These are phyloP conservation scores for Acipenser ruthenus DNA, from an alignment of 2,797 vertebrate species.

Conservation along the genomic window DNA sequence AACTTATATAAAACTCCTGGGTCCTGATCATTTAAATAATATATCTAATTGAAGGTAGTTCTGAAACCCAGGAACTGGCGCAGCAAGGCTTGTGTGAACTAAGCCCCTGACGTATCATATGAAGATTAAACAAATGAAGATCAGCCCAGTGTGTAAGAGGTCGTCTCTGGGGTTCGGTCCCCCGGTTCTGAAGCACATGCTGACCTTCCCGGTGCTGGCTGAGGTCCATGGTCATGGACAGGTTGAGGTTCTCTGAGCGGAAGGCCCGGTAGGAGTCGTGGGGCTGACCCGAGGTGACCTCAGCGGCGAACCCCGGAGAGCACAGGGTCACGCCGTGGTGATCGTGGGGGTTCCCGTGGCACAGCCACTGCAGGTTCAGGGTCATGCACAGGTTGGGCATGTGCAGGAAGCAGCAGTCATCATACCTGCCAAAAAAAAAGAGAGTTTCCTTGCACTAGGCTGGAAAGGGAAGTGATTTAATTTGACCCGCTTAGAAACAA, in stretches of 20 bases:
- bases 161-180: neutral
- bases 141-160: no score
- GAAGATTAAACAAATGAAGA: no score
- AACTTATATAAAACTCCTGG: no score
- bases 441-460: no score
- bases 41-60: no score
- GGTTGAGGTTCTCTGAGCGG: constrained; percentile 93
- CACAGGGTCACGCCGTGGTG: constrained; percentile 85
- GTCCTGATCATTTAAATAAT: no score
- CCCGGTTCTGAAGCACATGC: rapidly evolving
- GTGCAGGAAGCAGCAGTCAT: constrained; percentile 94
- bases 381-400: constrained; percentile 91
- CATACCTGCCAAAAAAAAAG: constrained; percentile 64
- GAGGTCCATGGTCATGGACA: constrained; percentile 92
- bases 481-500: no score
- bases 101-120: no score
- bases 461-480: no score
- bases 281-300: constrained; percentile 79
- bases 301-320: constrained; percentile 74
- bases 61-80: no score
- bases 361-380: constrained; percentile 91
- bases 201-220: constrained; percentile 70
- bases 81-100: no score
- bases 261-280: constrained; percentile 96
- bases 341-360: constrained; percentile 92